Percentiles rank a stretch among this genome's conserved stretches.
These are phyloP conservation scores for Gymnothorax javanicus DNA, from an alignment of 2,797 vertebrate genomes.

Conservation along the genomic window DNA sequence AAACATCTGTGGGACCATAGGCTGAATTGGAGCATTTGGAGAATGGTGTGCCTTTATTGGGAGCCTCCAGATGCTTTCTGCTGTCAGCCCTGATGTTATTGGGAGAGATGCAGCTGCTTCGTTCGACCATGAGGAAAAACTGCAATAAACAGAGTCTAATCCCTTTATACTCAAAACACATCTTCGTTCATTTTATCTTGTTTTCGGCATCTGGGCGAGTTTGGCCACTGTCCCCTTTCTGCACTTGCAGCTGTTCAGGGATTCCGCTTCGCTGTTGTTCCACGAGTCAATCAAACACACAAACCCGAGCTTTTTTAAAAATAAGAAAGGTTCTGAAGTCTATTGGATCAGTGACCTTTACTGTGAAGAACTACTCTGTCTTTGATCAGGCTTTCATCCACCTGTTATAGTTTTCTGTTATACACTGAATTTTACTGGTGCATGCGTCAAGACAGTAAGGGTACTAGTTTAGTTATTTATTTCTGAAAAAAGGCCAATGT, in stretches of 20 bases:
- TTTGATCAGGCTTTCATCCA: background rate
- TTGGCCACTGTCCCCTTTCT: slow-evolving; percentile 11
- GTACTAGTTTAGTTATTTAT: background rate
- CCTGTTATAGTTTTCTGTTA: background rate
- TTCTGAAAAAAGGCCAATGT: background rate
- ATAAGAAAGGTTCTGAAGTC: background rate
- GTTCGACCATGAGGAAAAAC: background rate
- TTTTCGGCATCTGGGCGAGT: slow-evolving; percentile 20
- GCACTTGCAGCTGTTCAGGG: background rate
- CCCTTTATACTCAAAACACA: slow-evolving; percentile 18
- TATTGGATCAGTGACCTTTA: background rate
- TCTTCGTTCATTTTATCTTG: slow-evolving; percentile 23
- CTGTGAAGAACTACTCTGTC: background rate
- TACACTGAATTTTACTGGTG: background rate
- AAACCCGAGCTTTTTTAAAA: background rate
- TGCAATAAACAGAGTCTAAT: slow-evolving; percentile 17
- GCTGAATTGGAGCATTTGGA: background rate
- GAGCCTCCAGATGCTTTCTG: background rate
- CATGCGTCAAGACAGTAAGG: background rate
- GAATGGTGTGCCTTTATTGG: background rate
- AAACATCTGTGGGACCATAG: background rate
- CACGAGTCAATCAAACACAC: slow-evolving; percentile 9
- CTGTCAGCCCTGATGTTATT: slow-evolving; percentile 10
- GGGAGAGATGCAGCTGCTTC: background rate
- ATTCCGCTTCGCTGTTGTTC: slow-evolving; percentile 23